Conservation (phyloP, 2,888 invertebrate genomes). For the Lucinisca nassula region DNA sequence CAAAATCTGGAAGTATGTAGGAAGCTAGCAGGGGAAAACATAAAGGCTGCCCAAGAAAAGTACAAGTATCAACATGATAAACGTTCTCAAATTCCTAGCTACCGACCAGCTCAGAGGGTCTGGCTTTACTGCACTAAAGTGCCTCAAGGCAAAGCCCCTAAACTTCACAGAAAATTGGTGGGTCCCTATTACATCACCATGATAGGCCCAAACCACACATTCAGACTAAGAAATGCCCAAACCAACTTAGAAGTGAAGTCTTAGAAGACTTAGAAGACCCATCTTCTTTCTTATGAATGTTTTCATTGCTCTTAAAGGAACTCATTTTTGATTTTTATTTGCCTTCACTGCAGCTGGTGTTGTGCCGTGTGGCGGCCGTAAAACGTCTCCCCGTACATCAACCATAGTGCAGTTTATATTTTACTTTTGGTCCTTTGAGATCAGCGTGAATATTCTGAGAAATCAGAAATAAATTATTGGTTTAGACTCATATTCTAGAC, state of each 20-base stretch:
- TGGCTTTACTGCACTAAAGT: conserved; percentile 46
- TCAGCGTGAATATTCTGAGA: no score
- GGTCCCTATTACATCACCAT: conserved; percentile 46
- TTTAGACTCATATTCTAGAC: no score
- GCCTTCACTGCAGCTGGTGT: no score
- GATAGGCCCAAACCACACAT: conserved; percentile 36
- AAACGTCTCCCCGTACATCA: no score
- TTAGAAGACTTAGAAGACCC: no score
- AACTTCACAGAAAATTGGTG: conserved; percentile 35
- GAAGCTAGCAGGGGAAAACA: conserved; percentile 40
- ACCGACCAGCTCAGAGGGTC: conserved; percentile 44
- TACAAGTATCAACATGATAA: conserved; percentile 57
- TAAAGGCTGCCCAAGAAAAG: conserved; percentile 29
- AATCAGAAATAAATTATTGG: no score
- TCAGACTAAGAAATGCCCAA: conserved; percentile 21
- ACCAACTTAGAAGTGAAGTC: conserved; percentile 27
- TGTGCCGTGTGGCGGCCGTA: no score
- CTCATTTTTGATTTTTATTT: no score
- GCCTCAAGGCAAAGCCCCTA: conserved; percentile 40
- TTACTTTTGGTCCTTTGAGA: no score
- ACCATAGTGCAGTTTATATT: no score
- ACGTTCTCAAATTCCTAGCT: conserved; percentile 24
- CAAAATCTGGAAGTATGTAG: conserved; percentile 38
- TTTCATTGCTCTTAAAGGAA: no score
- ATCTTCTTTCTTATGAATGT: no score